These are phyloP conservation scores for Pygocentrus nattereri DNA, from an alignment of 2,797 vertebrate species.

Conservation along the genomic window DNA sequence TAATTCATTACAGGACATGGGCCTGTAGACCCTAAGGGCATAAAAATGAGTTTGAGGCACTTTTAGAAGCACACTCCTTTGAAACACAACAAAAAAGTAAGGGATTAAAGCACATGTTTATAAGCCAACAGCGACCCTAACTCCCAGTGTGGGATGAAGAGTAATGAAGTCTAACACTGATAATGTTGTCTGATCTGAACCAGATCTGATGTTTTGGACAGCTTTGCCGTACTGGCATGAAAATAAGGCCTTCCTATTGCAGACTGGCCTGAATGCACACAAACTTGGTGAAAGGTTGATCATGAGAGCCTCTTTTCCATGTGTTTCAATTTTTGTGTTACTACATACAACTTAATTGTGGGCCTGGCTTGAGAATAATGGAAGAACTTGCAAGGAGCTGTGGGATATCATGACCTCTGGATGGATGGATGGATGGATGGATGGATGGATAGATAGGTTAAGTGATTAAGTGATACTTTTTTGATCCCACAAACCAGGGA, in stretches of 20 bases:
- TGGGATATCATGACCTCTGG: background rate
- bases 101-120: background rate
- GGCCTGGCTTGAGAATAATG: background rate
- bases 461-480: too few species aligned
- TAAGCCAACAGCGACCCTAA: background rate
- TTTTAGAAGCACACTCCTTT: slow-evolving; percentile 11
- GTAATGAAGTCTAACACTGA: background rate
- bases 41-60: slow-evolving; percentile 35
- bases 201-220: background rate
- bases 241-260: background rate
- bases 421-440: too few species aligned
- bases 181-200: background rate
- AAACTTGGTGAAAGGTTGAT: background rate
- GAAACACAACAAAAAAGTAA: background rate
- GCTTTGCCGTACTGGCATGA: background rate
- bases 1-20: slow-evolving; percentile 50
- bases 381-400: background rate
- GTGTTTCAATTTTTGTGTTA: too few species aligned
- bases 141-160: background rate
- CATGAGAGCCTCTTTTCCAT: background rate
- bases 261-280: background rate
- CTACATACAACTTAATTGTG: background rate
- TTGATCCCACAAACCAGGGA: too few species aligned
- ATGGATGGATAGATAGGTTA: too few species aligned
- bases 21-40: slow-evolving; percentile 53